phyloP scores from a whole-genome alignment of 2,797 vertebrate genomes.

The Myotis planiceps region DNA sequence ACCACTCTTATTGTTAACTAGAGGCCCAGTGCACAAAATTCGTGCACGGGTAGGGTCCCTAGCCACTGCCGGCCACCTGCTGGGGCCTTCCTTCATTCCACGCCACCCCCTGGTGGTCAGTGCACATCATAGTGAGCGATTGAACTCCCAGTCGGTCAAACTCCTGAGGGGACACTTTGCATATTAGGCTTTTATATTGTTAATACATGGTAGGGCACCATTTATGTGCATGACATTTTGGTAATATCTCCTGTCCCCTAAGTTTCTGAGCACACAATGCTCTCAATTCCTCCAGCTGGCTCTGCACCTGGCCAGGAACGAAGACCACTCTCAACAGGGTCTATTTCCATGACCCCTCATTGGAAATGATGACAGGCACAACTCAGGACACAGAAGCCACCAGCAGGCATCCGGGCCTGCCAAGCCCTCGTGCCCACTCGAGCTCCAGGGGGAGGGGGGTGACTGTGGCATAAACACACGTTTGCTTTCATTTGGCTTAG shows the following conservation, averaged over 20 bases:
- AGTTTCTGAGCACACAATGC: not conserved
- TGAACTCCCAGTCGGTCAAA: too few species aligned
- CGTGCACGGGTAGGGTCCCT: too few species aligned
- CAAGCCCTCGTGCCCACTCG: constrained; percentile 50
- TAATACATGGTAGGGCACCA: too few species aligned
- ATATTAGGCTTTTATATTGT: too few species aligned
- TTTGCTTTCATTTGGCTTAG: constrained; percentile 77
- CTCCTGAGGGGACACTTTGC: too few species aligned
- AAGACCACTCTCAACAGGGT: not conserved
- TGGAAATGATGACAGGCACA: not conserved
- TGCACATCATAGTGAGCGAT: accelerated
- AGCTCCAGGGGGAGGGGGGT: constrained; percentile 43
- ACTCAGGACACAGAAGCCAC: not conserved
- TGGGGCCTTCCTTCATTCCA: too few species aligned
- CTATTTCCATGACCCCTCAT: not conserved
- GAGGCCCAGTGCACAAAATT: too few species aligned
- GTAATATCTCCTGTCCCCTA: not conserved
- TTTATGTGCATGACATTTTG: not conserved
- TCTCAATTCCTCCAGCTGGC: not conserved
- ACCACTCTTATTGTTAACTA: not conserved
- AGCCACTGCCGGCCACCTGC: too few species aligned
- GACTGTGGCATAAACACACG: constrained; percentile 62
- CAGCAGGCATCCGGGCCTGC: not conserved
- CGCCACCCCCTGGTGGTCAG: too few species aligned
- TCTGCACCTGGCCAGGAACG: not conserved